Evolutionary conservation across 2,113 vertebrate genomes (phyloP), one percentile per base, ranked within the genome.

Genomic region (Choloepus hoffmanni): DNA sequence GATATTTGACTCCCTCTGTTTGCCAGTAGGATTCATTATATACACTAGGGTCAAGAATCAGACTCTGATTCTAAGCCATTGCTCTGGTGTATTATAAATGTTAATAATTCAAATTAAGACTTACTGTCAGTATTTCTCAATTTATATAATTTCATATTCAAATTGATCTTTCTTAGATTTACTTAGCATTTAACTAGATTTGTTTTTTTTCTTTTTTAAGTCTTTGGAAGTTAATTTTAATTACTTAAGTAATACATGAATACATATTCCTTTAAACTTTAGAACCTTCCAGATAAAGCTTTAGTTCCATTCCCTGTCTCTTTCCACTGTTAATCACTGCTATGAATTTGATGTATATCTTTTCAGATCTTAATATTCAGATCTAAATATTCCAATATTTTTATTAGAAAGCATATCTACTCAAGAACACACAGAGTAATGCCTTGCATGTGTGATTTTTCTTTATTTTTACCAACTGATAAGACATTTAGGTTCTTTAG

Each of bases 101-200:
- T 65, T 95, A 68, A 30, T 62, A 48, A 70, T 77, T 94, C 55
- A 76, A 30, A 77, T 23, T 88, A 73, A 72, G 33, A 62, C 53
- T 93, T 76, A 84, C 48, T 63, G 74, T 70, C 18, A 36, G 3
- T 63, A n/a, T 90, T 79, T 73, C 21, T 94, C 60, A 50, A 9
- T 95, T 95, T 93, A 36, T 8, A 53, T n/a, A 33, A 86, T 81
- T 95, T 92, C 78, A 10, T 85, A 89, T 16, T 95, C 74, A 68
- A 62, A 89, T 89, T 73, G 62, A 60, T 26, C 15, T 83, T 48
- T 50, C 70, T 81, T 95, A 65, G 26, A 77, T 60, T 89, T 62
- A 63, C 9, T 30, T 88, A 50, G 30, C 86, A 26, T 96, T 95
- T 94, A 85, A 67, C 58, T 94, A 89, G 26, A 88, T 89, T 33